Percentiles rank a stretch among this genome's conserved stretches.
phyloP scores from a whole-genome alignment of 2,797 vertebrate genomes.

The Enteromius fasciolatus region DNA sequence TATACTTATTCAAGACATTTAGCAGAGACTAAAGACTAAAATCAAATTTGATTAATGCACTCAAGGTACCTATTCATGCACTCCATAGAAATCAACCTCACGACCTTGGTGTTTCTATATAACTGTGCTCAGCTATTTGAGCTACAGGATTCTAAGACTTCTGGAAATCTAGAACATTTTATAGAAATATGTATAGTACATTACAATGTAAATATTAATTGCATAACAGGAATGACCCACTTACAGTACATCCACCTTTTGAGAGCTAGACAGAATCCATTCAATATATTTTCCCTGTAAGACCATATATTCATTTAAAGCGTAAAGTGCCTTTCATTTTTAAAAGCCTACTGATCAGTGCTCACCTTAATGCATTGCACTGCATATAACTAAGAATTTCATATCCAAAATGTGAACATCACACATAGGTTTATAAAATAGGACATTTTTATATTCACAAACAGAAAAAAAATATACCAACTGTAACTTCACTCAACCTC shows the following conservation, averaged over 20 bases:
- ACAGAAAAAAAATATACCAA: constrained; percentile 3
- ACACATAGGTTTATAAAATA: background rate
- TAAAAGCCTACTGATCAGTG: background rate
- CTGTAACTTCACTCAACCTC: constrained; percentile 73
- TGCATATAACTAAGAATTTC: background rate
- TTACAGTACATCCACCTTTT: background rate
- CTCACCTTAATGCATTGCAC: background rate
- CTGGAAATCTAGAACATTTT: too few species aligned
- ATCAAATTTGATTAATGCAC: background rate
- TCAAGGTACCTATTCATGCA: background rate
- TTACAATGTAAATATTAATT: background rate
- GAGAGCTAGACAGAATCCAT: background rate
- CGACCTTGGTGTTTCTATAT: background rate
- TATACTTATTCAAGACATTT: background rate
- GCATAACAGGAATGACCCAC: constrained; percentile 14
- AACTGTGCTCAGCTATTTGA: background rate
- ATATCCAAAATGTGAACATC: background rate
- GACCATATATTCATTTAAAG: background rate
- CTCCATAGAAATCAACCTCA: background rate
- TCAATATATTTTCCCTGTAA: background rate
- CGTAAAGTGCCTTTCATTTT: background rate
- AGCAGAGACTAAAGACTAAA: background rate
- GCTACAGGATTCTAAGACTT: background rate
- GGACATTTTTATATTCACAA: constrained; percentile 1
- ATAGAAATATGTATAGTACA: background rate